Conservation (phyloP, 2,888 invertebrate genomes). For the Phengaris arion region DNA sequence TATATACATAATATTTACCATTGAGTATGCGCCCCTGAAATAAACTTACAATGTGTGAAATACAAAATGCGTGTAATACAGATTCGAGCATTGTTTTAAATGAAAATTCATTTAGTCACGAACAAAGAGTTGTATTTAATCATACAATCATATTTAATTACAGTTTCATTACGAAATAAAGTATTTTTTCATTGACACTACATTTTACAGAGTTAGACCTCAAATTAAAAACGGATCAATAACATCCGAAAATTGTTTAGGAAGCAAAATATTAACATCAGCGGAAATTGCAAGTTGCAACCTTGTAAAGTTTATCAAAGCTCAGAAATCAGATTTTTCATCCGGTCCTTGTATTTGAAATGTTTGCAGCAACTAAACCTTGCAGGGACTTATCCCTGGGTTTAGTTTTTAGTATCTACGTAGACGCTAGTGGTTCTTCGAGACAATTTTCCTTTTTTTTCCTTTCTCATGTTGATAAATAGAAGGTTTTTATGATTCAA, state of each 20-base stretch:
- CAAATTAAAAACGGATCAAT: background rate
- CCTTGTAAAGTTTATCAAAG: background rate
- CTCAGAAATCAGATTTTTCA: background rate
- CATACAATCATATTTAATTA: background rate
- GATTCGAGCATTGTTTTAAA: background rate
- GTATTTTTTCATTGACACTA: background rate
- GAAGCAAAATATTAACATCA: background rate
- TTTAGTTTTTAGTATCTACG: background rate
- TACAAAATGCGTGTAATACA: conserved; percentile 13
- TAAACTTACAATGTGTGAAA: conserved; percentile 19
- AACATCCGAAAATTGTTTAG: background rate
- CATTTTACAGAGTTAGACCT: background rate
- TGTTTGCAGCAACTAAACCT: too few relatives aligned
- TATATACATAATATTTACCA: conserved; percentile 6
- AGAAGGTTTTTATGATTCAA: too few relatives aligned
- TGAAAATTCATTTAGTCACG: background rate
- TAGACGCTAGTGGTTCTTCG: too few relatives aligned
- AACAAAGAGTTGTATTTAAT: background rate
- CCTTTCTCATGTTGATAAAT: too few relatives aligned
- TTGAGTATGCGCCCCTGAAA: conserved; percentile 10
- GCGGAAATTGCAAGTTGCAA: background rate
- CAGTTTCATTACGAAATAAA: conserved; percentile 1
- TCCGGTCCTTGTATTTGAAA: background rate
- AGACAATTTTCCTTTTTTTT: too few relatives aligned
- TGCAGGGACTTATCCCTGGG: too few relatives aligned